These are phyloP conservation scores for Montipora efflorescens DNA, from an alignment of 64 coral and sea anemone genomes.

Conservation along the genomic window DNA sequence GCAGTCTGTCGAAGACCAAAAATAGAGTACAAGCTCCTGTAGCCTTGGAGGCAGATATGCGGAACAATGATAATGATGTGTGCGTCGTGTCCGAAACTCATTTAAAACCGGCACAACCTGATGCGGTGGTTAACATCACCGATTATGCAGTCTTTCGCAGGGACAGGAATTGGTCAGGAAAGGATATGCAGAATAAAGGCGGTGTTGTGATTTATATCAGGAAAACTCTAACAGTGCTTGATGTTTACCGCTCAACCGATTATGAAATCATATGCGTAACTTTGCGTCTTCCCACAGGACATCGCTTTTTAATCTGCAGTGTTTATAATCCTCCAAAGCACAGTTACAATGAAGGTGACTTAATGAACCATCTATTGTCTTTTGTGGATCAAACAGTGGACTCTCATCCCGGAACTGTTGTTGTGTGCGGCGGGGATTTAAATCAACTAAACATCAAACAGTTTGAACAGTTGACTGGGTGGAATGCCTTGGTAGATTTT, in stretches of 20 bases:
- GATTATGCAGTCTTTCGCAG: slow-evolving; percentile 31
- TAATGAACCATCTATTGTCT: slow-evolving; percentile 21
- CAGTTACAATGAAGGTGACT: slow-evolving; percentile 51
- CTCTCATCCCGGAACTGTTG: slow-evolving; percentile 9
- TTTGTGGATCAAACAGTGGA: slow-evolving; percentile 11
- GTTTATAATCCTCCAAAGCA: slow-evolving; percentile 49
- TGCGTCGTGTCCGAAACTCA: slow-evolving; percentile 53
- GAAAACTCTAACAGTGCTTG: slow-evolving; percentile 40
- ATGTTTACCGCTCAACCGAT: slow-evolving; percentile 15
- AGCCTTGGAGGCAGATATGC: slow-evolving; percentile 55
- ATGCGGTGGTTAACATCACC: slow-evolving; percentile 46
- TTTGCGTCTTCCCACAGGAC: slow-evolving; percentile 25
- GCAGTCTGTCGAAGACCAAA: slow-evolving; percentile 54
- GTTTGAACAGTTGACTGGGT: slow-evolving; percentile 15
- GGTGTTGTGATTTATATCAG: slow-evolving; percentile 59
- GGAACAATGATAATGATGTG: slow-evolving; percentile 51
- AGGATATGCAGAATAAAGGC: slow-evolving; percentile 39
- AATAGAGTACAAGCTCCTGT: slow-evolving; percentile 43
- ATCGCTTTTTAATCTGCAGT: slow-evolving; percentile 27
- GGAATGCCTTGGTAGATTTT: slow-evolving; percentile 18
- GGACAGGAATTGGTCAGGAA: slow-evolving; percentile 37
- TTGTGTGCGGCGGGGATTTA: slow-evolving; percentile 10
- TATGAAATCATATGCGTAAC: slow-evolving; percentile 50
- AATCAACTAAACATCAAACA: slow-evolving; percentile 13
- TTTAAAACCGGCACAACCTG: slow-evolving; percentile 47